Conservation (phyloP, 2,888 invertebrate species). For the Heteropelma amictum region DNA sequence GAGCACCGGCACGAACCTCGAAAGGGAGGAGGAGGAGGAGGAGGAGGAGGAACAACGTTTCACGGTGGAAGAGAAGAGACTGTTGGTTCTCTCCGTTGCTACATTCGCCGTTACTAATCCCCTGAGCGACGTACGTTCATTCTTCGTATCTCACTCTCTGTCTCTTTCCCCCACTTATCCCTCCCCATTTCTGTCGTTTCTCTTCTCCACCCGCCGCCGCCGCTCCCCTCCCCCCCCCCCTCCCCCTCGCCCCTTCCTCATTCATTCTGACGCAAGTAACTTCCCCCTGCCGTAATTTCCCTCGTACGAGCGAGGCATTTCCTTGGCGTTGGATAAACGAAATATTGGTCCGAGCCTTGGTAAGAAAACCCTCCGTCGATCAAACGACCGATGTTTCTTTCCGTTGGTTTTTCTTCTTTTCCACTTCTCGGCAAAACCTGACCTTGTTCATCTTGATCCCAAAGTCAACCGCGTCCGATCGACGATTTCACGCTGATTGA, state of each 20-base stretch:
- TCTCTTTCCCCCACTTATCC: neutral
- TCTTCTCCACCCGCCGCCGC: too few species aligned
- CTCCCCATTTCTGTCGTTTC: neutral
- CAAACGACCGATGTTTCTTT: neutral
- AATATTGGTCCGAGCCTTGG: conserved; percentile 55
- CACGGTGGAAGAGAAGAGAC: conserved; percentile 55
- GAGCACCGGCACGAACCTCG: conserved; percentile 49
- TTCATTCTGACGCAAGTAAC: conserved; percentile 25
- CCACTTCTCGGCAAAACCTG: too few species aligned
- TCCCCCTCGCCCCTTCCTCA: neutral
- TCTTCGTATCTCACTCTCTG: conserved; percentile 32
- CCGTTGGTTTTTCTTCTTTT: too few species aligned
- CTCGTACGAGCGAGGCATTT: conserved; percentile 30
- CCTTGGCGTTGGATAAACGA: conserved; percentile 53
- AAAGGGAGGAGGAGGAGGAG: too few species aligned
- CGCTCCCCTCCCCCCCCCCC: neutral
- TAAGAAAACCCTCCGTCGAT: neutral
- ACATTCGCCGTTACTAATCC: conserved; percentile 43
- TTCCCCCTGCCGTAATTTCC: neutral
- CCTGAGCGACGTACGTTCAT: conserved; percentile 41
- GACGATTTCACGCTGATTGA: too few species aligned
- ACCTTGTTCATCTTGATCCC: too few species aligned
- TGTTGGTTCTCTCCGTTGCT: conserved; percentile 32
- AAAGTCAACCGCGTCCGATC: too few species aligned
- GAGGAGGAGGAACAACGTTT: conserved; percentile 48